Conservation (phyloP, 2,113 vertebrate genomes). For the Thermophis baileyi region DNA sequence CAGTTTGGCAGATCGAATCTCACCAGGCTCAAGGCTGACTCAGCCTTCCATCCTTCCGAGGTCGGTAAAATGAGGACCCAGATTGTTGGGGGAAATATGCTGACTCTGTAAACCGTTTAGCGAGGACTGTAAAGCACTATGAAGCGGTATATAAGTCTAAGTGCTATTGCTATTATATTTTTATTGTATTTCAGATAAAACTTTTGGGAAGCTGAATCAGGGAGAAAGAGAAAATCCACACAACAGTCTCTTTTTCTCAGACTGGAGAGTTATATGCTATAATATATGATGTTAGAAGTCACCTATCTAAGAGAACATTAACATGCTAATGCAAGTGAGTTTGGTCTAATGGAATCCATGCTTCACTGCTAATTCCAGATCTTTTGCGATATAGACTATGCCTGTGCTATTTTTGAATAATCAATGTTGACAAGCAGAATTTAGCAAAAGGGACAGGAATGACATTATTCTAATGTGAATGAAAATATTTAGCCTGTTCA, state of each 20-base stretch:
- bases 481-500: background rate
- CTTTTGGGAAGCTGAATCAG: background rate
- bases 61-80: too few relatives aligned
- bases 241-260: background rate
- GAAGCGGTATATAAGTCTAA: too few relatives aligned
- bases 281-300: background rate
- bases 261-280: background rate
- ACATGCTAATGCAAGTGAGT: background rate
- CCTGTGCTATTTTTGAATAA: background rate
- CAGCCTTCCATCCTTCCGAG: too few relatives aligned
- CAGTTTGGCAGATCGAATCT: too few relatives aligned
- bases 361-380: background rate
- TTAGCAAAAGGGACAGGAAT: background rate
- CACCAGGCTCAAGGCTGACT: too few relatives aligned
- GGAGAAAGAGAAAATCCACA: background rate
- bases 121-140: too few relatives aligned
- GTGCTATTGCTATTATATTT: background rate
- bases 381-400: background rate
- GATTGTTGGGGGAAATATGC: too few relatives aligned
- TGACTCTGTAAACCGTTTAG: too few relatives aligned
- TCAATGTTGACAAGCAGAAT: background rate
- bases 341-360: background rate
- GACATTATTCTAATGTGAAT: background rate
- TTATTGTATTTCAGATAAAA: background rate
- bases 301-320: background rate